phyloP scores from a whole-genome alignment of 2,797 vertebrate genomes.

The Lepilemur ruficaudatus region DNA sequence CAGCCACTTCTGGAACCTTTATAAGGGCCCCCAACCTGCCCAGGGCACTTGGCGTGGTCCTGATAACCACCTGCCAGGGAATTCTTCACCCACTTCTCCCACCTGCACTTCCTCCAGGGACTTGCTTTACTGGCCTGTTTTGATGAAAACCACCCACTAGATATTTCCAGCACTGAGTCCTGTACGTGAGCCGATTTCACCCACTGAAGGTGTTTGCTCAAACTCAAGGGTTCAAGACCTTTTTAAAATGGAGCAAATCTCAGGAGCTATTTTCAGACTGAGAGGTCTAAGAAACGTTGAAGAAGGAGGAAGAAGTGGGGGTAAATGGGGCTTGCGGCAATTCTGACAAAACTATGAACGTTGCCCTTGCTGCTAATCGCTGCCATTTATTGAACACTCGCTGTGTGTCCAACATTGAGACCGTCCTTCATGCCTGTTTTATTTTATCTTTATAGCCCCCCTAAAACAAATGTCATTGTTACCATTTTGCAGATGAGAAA shows the following conservation, averaged over 20 bases:
- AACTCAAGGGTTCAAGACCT: background rate
- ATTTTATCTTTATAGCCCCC: background rate
- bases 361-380: background rate
- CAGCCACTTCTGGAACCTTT: background rate
- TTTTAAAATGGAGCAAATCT: background rate
- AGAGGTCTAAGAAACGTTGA: background rate
- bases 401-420: background rate
- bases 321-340: background rate
- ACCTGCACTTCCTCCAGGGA: slow-evolving; percentile 55
- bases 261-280: background rate
- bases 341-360: background rate
- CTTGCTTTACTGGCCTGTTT: slow-evolving; percentile 53
- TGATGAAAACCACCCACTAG: slow-evolving; percentile 56
- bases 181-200: background rate
- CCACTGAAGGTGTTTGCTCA: background rate
- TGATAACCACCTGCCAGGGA: background rate
- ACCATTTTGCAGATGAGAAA: background rate
- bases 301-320: background rate
- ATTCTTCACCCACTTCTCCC: slow-evolving; percentile 65
- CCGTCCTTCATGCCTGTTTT: background rate
- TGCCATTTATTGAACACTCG: background rate
- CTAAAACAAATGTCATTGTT: background rate
- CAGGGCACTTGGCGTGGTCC: slow-evolving; percentile 7
- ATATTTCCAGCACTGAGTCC: background rate
- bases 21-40: slow-evolving; percentile 22